Evolutionary conservation across 1,140 invertebrate genomes (phyloP), one percentile per base, ranked within the genome.

Genomic region (Ooceraea biroi): DNA sequence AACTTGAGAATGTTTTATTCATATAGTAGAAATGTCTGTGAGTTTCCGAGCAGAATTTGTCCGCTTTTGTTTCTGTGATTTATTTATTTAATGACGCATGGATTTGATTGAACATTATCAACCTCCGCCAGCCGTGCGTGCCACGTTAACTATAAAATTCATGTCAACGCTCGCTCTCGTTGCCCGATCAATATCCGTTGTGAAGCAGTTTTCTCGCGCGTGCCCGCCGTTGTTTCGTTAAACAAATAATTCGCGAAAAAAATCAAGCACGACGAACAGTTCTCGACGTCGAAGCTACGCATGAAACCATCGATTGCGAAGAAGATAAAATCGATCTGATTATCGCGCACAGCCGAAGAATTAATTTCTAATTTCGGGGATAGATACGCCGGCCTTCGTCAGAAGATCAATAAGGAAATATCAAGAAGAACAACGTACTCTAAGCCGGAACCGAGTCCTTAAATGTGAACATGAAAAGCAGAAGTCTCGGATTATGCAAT

Each of bases 121-220:
- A 80, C 50, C 50, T 80, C 50, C 41, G 76, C 52, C 65, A 80
- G 65, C 22, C 50, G 44, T 80, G 65, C 76, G 50, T 71, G 76
- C 65, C 50, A 57, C 66, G 65, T 80, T 69, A 80, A 80, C 65
- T 80, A 80, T 80, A 80, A 80, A 80, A 80, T 80, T 71, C 76
- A 80, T 80, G 76, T 80, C 76, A 80, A 80, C 76, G 76, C 80
- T 83, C 80, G 68, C 80, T 83, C 80, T 83, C 72, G 80, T 83
- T 65, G 80, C 55, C 46, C 80, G 69, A 77, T 83, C 76, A 80
- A 80, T 80, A 80, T 83, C 80, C 72, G 80, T 77, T 63, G 72
- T 73, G 80, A 61, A 63, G 80, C 73, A 55, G 72, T 63, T 65
- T 82, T 60, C 72, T 76, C 58, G 72, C 36, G 44, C 48, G 80